Evolutionary conservation across 2,113 vertebrate genomes (phyloP), one percentile per base, ranked within the genome.

Genomic region (Gopherus flavomarginatus): DNA sequence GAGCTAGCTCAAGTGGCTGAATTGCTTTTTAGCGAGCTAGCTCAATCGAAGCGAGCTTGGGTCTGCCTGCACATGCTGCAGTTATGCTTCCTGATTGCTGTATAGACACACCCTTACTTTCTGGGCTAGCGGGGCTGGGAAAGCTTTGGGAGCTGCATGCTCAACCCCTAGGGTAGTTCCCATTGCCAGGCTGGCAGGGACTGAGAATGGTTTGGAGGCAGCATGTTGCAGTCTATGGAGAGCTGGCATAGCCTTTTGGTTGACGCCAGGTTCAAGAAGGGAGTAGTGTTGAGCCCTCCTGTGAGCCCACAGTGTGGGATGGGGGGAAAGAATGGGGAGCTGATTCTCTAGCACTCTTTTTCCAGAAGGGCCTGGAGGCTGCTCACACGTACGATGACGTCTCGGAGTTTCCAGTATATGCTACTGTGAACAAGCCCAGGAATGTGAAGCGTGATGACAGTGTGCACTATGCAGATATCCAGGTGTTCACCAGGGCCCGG

Each of bases 381-480:
- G 69, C 69, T 19, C 98, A 96, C 3, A 90, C 78, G 0, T 98
- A 98, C 0, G 98, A 98, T 26, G 95, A 97, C 0, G 97, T 98
- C n/a, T 72, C 95, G 0, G 97, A 96, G 2, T 92, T 98, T 26
- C 98, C 98, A 0, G 81, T 98, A 3, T 98, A 98, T 0, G 96
- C 98, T 29, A 94, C 95, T 0, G 96, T 98, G 85, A 98, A 95
- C 79, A 97, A 98, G 80, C 90, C 84, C 57, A 93, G 26, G 88
- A 86, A 5, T 0, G 4, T 4, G 54, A 89, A 95, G 82, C 95
- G 87, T 52, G 98, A 98, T 0, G 98, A 98, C 0, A 98, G 91
- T 50, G 95, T 99, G 56, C 98, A 99, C 65, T 99, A 99, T 0
- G 99, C 99, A 12, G 99, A 99, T 93, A 98, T 99, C 90, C 98